phyloP scores from a whole-genome alignment of 2,888 invertebrate genomes.

The Pollenia labialis region DNA sequence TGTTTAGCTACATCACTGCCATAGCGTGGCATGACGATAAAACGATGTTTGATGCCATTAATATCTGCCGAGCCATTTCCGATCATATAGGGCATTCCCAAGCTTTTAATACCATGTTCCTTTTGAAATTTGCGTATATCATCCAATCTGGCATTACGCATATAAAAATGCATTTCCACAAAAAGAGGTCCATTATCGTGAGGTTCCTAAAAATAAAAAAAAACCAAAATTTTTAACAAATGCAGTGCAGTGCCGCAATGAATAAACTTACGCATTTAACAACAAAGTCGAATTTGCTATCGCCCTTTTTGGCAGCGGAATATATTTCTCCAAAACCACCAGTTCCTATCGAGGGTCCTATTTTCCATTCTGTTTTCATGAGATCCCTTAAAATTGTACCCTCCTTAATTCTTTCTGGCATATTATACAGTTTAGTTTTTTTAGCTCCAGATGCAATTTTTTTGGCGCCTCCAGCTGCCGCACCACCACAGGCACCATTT shows the following conservation, averaged over 20 bases:
- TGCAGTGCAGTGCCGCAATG: not conserved
- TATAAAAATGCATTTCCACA: slow-evolving; percentile 87
- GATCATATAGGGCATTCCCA: slow-evolving; percentile 86
- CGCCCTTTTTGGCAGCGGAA: slow-evolving; percentile 88
- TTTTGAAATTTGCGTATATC: slow-evolving; percentile 76
- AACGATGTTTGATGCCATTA: slow-evolving; percentile 92
- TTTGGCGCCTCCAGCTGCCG: slow-evolving; percentile 69
- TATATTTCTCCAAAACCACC: slow-evolving; percentile 98
- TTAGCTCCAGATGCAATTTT: slow-evolving; percentile 77
- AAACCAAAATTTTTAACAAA: slow-evolving; percentile 1
- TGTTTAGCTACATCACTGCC: slow-evolving; percentile 93
- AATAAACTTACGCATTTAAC: slow-evolving; percentile 90
- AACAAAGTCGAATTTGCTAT: slow-evolving; percentile 88
- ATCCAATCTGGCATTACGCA: slow-evolving; percentile 88
- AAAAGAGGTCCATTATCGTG: slow-evolving; percentile 87
- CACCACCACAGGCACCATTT: slow-evolving; percentile 60
- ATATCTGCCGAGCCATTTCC: slow-evolving; percentile 92
- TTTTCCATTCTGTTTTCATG: slow-evolving; percentile 91
- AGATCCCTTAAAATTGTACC: slow-evolving; percentile 92
- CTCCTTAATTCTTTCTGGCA: slow-evolving; percentile 81
- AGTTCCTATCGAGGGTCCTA: slow-evolving; percentile 94
- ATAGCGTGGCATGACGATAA: slow-evolving; percentile 94
- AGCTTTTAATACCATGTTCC: slow-evolving; percentile 73
- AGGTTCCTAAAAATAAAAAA: slow-evolving; percentile 74
- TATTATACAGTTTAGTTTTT: slow-evolving; percentile 81